phyloP scores from a whole-genome alignment of 2,888 invertebrate species.

The Plutella xylostella region DNA sequence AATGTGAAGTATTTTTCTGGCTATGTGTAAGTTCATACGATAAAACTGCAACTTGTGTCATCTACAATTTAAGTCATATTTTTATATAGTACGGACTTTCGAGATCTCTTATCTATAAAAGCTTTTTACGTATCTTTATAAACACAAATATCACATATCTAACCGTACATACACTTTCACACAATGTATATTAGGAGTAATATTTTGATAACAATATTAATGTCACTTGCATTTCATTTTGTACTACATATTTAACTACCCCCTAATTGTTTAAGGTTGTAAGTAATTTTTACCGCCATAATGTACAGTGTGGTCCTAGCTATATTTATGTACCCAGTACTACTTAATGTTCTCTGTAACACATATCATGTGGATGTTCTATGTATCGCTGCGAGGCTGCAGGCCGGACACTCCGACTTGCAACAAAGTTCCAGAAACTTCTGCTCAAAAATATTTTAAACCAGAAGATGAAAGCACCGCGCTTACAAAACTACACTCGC shows the following conservation, averaged over 20 bases:
- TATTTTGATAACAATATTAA: conserved; percentile 63
- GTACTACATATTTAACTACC: conserved; percentile 42
- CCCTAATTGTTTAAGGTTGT: conserved; percentile 51
- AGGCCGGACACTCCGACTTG: conserved; percentile 34
- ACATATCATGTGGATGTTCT: conserved; percentile 64
- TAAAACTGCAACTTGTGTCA: conserved; percentile 33
- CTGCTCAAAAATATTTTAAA: conserved; percentile 32
- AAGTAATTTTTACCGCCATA: conserved; percentile 49
- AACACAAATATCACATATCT: conserved; percentile 64
- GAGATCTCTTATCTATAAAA: conserved; percentile 38
- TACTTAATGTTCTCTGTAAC: conserved; percentile 48
- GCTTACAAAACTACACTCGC: conserved; percentile 27
- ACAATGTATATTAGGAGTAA: conserved; percentile 54
- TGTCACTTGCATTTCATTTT: conserved; percentile 57
- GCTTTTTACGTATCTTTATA: conserved; percentile 55
- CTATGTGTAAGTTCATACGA: conserved; percentile 31
- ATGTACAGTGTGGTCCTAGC: conserved; percentile 57
- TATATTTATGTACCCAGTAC: conserved; percentile 54
- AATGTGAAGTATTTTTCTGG: conserved; percentile 39
- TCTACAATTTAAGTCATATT: conserved; percentile 47
- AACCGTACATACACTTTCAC: conserved; percentile 49
- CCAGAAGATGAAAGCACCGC: neutral
- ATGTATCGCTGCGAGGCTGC: conserved; percentile 51
- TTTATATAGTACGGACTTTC: conserved; percentile 51
- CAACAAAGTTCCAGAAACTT: conserved; percentile 21